Evolutionary conservation across 2,113 vertebrate species (phyloP).

Genomic region (Coptodon bakossiorum): DNA sequence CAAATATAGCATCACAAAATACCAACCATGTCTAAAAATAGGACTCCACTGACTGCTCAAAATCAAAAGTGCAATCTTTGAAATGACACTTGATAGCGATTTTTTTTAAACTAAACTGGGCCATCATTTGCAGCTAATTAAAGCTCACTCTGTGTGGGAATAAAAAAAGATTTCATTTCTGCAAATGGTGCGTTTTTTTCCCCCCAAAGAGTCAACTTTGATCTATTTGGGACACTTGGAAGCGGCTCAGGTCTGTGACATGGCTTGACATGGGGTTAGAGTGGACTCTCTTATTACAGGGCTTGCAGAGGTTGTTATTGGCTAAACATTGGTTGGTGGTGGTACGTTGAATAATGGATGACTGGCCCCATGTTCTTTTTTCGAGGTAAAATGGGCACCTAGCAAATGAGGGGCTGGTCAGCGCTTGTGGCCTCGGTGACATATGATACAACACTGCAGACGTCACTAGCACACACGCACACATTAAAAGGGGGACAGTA

Average conservation of each 20-base stretch:
- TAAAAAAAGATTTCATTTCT: slow-evolving; percentile 12
- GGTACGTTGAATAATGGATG: slow-evolving; percentile 52
- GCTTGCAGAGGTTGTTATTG: slow-evolving; percentile 44
- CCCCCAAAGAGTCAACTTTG: slow-evolving; percentile 12
- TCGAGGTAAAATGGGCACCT: slow-evolving; percentile 28
- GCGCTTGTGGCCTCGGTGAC: slow-evolving; percentile 4
- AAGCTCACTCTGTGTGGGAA: neutral
- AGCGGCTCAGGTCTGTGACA: slow-evolving; percentile 30
- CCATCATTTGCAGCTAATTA: slow-evolving; percentile 20
- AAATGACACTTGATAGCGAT: slow-evolving; percentile 23
- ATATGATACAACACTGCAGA: slow-evolving; percentile 11
- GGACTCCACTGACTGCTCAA: neutral
- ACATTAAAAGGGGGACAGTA: neutral
- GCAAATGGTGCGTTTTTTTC: neutral
- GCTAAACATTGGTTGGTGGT: slow-evolving; percentile 52
- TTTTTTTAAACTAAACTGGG: neutral
- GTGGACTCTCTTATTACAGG: slow-evolving; percentile 59
- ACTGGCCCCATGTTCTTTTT: slow-evolving; percentile 34
- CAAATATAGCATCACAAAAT: slow-evolving; percentile 51
- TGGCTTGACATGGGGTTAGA: slow-evolving; percentile 35
- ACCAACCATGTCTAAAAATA: slow-evolving; percentile 48
- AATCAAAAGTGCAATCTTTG: slow-evolving; percentile 21
- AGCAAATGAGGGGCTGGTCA: slow-evolving; percentile 45
- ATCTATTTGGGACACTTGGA: slow-evolving; percentile 43
- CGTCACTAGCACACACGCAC: neutral